Evolutionary conservation across 2,113 vertebrate genomes (phyloP).

Genomic region (Syngnathus scovelli): DNA sequence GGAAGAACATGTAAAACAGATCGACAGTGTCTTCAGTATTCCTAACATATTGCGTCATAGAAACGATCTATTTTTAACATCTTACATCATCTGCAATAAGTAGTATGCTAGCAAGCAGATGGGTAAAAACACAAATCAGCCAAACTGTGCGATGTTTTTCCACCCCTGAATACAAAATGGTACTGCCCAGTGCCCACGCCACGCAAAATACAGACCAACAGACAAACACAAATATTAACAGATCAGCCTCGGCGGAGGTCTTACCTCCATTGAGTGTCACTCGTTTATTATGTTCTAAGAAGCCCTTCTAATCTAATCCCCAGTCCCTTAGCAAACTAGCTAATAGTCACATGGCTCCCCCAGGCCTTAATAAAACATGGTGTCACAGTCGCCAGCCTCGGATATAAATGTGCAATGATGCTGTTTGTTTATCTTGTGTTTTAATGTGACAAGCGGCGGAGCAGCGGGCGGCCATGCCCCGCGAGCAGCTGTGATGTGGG

Average conservation of each 20-base stretch:
- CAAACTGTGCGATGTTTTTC: background rate
- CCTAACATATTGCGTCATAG: background rate
- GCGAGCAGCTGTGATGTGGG: slow-evolving; percentile 64
- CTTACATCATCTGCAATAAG: background rate
- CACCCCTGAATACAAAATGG: background rate
- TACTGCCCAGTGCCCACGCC: background rate
- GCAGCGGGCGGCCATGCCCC: slow-evolving; percentile 51
- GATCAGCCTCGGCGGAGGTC: background rate
- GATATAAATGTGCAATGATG: slow-evolving; percentile 48
- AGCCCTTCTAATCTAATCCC: slow-evolving; percentile 53
- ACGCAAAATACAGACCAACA: background rate
- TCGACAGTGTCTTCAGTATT: background rate
- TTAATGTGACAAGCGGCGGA: slow-evolving; percentile 66
- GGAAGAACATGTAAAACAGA: background rate
- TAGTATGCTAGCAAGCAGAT: background rate
- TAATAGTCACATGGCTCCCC: slow-evolving; percentile 53
- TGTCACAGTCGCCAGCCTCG: slow-evolving; percentile 32
- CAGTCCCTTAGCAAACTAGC: slow-evolving; percentile 44
- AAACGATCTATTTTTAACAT: background rate
- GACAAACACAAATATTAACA: background rate
- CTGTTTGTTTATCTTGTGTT: slow-evolving; percentile 64
- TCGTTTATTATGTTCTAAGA: background rate
- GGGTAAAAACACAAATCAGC: background rate
- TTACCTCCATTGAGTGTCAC: background rate
- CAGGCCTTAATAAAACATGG: slow-evolving; percentile 52